Evolutionary conservation across 2,888 invertebrate species (phyloP), one percentile per base, ranked within the genome.

Genomic region (Galeopsomyia nigrocyanea): DNA sequence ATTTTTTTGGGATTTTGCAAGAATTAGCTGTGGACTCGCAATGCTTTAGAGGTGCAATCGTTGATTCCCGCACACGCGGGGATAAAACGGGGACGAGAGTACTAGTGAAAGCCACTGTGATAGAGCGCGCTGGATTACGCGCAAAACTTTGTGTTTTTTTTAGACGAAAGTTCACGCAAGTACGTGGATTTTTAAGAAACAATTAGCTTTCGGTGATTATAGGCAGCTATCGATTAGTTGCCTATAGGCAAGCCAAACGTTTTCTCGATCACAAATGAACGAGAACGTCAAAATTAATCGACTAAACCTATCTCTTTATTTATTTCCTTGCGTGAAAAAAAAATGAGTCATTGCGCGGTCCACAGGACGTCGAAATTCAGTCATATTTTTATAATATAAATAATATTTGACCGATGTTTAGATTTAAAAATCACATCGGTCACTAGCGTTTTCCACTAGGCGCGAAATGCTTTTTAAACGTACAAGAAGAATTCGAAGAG

Each of bases 101-200:
- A 72, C 73, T 77, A 77, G 74, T 77, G 71, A 75, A 77, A 77
- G 67, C 63, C 68, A 76, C 78, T 79, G 79, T 79, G 79, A 79
- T 79, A 79, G 73, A 74, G 69, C 75, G 72, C 69, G 75, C 75
- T 75, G 71, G 75, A 56, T 75, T n/a, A 39, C 39, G 39, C 39
- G 39, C 39, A 10, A 39, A 39, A 10, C 39, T 39, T 39, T 10
- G 39, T 13, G 2, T 39, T 39, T 39, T 39, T 39, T 39, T 13
- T 39, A 39, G 39, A 39, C 39, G 39, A 13, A 39, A 39, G 39
- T 39, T 39, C 10, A 39, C 39, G 26, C 5, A 39, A 3, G 39
- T 39, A 10, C 39, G 10, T 39, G 13, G 13, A 39, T 7, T 39
- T 39, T 39, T 39, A 7, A 7, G 26, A 47, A 61, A 0, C 31